Conservation (phyloP, 1,140 invertebrate species). For the Caenorhabditis brenneri region DNA sequence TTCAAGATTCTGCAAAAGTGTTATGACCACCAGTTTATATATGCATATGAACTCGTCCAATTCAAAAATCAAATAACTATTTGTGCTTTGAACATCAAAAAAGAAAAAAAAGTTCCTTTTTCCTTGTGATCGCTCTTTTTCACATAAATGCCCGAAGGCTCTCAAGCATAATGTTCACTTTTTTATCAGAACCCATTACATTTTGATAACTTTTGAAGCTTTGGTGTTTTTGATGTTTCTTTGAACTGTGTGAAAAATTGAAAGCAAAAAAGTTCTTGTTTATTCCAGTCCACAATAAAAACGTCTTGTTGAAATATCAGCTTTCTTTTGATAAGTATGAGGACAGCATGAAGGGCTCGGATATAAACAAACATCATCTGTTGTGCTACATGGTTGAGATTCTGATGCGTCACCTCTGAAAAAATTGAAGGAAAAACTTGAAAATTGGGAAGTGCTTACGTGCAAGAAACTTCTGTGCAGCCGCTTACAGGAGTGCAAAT, state of each 20-base stretch:
- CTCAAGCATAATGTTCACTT: not conserved
- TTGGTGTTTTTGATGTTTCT: not conserved
- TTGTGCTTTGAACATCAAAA: not conserved
- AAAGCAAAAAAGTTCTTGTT: not conserved
- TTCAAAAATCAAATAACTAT: not conserved
- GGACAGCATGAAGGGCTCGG: not conserved
- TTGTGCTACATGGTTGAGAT: not conserved
- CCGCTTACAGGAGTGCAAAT: not conserved
- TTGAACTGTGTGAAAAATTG: not conserved
- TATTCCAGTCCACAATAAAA: not conserved
- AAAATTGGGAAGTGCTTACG: not conserved
- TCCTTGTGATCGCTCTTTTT: not conserved
- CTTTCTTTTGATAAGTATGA: not conserved
- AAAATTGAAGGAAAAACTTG: not conserved
- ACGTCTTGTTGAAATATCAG: not conserved
- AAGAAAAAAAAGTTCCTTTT: not conserved
- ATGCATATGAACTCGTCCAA: not conserved
- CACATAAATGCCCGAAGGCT: not conserved
- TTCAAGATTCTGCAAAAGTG: not conserved
- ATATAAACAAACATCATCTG: not conserved
- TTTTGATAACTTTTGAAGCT: conserved; percentile 19
- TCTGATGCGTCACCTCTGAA: not conserved
- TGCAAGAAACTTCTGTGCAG: not conserved
- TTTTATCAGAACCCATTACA: not conserved
- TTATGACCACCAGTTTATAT: not conserved